Evolutionary conservation across 2,797 vertebrate genomes (phyloP).

Genomic region (Anguilla pacifica): DNA sequence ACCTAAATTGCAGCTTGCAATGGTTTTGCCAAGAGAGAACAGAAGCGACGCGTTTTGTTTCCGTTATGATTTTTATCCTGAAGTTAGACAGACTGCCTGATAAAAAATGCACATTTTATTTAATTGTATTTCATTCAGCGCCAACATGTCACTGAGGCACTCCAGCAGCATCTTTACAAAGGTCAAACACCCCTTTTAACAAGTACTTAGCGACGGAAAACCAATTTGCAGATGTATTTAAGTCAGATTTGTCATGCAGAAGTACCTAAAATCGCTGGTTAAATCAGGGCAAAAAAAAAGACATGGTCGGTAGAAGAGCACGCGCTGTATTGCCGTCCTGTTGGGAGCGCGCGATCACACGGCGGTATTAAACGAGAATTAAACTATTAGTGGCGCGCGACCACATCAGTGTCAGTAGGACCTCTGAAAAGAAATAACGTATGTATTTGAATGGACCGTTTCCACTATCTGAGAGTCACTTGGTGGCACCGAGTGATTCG

Average conservation of each 20-base stretch:
- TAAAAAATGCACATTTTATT: neutral
- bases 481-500: constrained; percentile 76
- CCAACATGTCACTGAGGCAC: neutral
- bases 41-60: neutral
- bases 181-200: neutral
- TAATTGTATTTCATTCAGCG: neutral
- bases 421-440: neutral
- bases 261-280: neutral
- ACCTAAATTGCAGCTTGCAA: neutral
- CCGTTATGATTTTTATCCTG: neutral
- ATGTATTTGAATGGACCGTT: neutral
- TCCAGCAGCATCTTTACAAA: neutral
- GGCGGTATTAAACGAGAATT: neutral
- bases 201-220: neutral
- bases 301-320: neutral
- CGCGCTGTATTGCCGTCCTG: neutral
- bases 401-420: neutral
- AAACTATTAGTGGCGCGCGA: neutral
- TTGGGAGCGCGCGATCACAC: neutral
- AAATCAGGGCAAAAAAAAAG: neutral
- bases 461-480: constrained; percentile 28
- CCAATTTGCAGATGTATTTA: neutral
- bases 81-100: neutral
- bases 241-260: neutral
- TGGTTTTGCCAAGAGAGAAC: neutral